phyloP scores from a whole-genome alignment of 2,113 vertebrate genomes.

The Phyllostomus hastatus region DNA sequence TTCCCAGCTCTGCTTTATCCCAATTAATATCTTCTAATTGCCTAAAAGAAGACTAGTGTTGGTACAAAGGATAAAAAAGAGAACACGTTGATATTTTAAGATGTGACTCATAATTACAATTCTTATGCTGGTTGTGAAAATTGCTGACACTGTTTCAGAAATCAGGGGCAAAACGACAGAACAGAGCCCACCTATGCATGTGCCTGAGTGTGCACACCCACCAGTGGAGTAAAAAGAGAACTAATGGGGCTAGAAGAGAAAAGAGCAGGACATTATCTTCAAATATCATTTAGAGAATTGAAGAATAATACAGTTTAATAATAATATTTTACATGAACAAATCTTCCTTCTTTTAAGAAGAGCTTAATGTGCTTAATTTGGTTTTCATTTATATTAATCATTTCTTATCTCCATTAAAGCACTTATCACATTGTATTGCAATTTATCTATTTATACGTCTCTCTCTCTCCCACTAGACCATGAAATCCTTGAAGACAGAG shows the following conservation, averaged over 20 bases:
- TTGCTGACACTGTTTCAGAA: not conserved
- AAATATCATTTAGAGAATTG: constrained; percentile 69
- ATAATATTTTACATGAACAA: constrained; percentile 72
- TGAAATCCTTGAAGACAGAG: constrained; percentile 56
- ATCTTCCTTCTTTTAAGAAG: constrained; percentile 60
- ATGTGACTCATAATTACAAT: not conserved
- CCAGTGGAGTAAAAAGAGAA: constrained; percentile 32
- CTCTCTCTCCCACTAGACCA: constrained; percentile 42
- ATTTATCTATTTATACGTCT: constrained; percentile 73
- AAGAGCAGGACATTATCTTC: constrained; percentile 65
- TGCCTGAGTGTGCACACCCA: not conserved
- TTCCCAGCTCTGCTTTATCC: not conserved
- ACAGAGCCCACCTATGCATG: not conserved
- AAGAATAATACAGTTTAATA: constrained; percentile 73
- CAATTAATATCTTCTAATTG: not conserved
- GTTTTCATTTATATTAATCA: constrained; percentile 74
- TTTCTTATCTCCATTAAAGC: constrained; percentile 67
- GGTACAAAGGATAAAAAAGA: not conserved
- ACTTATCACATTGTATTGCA: constrained; percentile 65
- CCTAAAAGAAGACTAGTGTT: not conserved
- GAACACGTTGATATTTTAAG: not conserved
- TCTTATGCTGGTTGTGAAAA: constrained; percentile 19
- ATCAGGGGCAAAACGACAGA: not conserved
- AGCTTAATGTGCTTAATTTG: constrained; percentile 72
- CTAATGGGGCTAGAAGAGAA: constrained; percentile 53